Conservation (phyloP, 2,888 invertebrate genomes). For the Myathropa florea region DNA sequence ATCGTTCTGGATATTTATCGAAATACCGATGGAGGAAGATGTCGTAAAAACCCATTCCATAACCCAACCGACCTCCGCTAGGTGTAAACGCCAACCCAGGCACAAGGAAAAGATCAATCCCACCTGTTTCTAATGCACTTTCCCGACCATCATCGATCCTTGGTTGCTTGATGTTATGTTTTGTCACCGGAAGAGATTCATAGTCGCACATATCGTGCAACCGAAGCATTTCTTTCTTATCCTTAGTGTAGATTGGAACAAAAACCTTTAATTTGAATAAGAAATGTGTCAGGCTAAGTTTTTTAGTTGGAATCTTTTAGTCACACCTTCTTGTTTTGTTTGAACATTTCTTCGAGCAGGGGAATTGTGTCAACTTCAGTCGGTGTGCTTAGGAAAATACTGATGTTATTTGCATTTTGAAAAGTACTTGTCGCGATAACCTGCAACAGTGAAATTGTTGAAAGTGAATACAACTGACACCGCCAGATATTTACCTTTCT, state of each 20-base stretch:
- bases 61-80: constrained; percentile 88
- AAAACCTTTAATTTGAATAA: constrained; percentile 80
- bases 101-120: constrained; percentile 92
- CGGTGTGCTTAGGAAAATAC: constrained; percentile 87
- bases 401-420: constrained; percentile 83
- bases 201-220: constrained; percentile 88
- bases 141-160: constrained; percentile 85
- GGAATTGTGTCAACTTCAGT: constrained; percentile 86
- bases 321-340: constrained; percentile 75
- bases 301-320: not conserved
- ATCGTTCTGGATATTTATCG: constrained; percentile 75
- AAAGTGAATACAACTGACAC: not conserved
- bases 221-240: constrained; percentile 92
- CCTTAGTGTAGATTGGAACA: constrained; percentile 90
- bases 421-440: constrained; percentile 81
- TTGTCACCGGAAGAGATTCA: constrained; percentile 87
- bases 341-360: constrained; percentile 85
- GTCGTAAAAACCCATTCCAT: constrained; percentile 98
- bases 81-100: constrained; percentile 95
- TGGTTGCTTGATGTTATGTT: constrained; percentile 96
- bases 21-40: constrained; percentile 83
- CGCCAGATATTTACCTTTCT: constrained; percentile 80
- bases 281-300: not conserved
- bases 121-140: constrained; percentile 89
- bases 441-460: constrained; percentile 75